Base-by-base conservation (phyloP, 2,888 invertebrate genomes). In the Oligia strigilis region DNA sequence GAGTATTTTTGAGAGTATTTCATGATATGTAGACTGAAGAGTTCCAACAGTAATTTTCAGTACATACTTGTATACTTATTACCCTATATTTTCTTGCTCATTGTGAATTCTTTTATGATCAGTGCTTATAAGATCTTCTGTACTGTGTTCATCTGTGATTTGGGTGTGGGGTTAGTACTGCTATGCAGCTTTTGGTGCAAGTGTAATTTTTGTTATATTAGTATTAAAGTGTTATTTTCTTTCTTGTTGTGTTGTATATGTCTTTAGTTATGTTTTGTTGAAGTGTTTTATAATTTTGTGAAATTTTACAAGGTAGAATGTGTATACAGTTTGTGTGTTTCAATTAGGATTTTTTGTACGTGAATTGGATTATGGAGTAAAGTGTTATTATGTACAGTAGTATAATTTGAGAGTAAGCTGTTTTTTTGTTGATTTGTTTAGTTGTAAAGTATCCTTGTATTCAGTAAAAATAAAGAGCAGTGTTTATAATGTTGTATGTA, bases 401-500 rank as follows among this genome's bases (percentile, higher is more conserved):
- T 73, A 17, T 60, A 0, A 62, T 72, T 67, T 77, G 14, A 43
- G 5, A 62, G 46, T 40, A 46, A 14, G 11, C 17, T 70, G 46
- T 23, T 36, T 17, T 40, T 52, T n/a, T 23, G 23, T 67, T 67
- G 36, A 46, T 52, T 52, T 81, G 64, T 77, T 19, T 40, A 19
- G 1, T 72, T 13, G 19, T 23, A n/a, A 1, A 46, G 29, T 62
- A 67, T 46, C 23, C 8, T 19, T 19, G 23, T 52, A 11, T 58
- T 46, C 9, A 40, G 66, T 64, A 55, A 8, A 29, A 55, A 52
- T n/a, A 55, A 64, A 40, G 36, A 84, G 40, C 0, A 67, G 60
- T 70, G 40, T 73, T 36, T 11, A 17, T 65, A 13, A 65, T 60
- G 11, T 65, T 73, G 9, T 81, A 14, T 72, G 69, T 62, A 40